These are phyloP conservation scores for Lasioglossum albipes DNA, from an alignment of 1,140 invertebrate genomes.

Conservation along the genomic window DNA sequence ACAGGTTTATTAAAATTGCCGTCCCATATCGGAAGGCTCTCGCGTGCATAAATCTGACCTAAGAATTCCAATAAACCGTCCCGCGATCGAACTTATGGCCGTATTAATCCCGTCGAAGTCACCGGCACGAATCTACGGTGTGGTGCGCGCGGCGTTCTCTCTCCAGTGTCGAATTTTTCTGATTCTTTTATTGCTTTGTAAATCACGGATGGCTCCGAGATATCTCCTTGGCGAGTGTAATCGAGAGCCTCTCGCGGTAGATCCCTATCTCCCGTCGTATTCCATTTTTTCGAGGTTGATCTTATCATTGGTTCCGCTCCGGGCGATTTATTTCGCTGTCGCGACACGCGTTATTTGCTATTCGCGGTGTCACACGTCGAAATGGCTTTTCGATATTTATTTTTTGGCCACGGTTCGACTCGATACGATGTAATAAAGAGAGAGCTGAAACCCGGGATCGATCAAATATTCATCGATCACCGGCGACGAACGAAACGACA, in stretches of 20 bases:
- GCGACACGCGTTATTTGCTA: background rate
- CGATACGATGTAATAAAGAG: background rate
- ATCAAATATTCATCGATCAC: slow-evolving; percentile 40
- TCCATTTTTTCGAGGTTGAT: slow-evolving; percentile 28
- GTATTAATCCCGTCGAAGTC: background rate
- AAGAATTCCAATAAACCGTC: background rate
- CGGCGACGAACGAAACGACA: no score
- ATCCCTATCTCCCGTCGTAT: background rate
- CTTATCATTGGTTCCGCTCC: slow-evolving; percentile 12
- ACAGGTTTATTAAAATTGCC: no score
- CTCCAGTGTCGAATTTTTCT: background rate
- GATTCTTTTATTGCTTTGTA: slow-evolving; percentile 5
- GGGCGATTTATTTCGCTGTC: slow-evolving; percentile 8
- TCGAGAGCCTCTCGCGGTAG: background rate
- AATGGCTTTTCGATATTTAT: slow-evolving; percentile 37
- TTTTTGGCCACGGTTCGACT: background rate
- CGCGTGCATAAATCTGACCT: background rate
- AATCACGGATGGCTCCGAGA: slow-evolving; percentile 11
- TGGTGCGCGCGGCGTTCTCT: no score
- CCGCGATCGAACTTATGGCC: slow-evolving; percentile 13
- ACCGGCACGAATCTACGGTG: background rate
- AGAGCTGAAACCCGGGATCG: slow-evolving; percentile 3
- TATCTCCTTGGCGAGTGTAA: background rate
- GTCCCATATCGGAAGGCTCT: background rate
- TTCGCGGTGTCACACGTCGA: background rate